Percentiles rank a stretch among this genome's conserved stretches.
Conservation (phyloP, 2,113 vertebrate genomes). For the Perca fluviatilis region DNA sequence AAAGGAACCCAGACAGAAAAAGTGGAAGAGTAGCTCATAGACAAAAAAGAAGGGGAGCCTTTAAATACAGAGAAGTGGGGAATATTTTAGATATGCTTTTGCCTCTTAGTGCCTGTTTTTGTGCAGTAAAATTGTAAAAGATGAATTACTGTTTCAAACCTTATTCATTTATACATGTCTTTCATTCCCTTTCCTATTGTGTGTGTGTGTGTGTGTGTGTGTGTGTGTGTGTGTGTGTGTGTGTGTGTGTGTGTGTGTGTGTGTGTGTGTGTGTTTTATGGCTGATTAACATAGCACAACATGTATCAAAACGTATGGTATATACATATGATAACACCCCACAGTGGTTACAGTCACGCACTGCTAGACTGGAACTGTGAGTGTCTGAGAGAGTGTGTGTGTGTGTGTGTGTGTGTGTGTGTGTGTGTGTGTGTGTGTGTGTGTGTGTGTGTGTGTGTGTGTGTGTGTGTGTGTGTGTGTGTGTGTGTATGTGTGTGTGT, state of each 20-base stretch:
- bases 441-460: conserved; percentile 12
- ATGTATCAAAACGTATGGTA: conserved; percentile 28
- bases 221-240: conserved; percentile 4
- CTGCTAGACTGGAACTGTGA: conserved; percentile 18
- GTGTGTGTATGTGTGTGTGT: conserved; percentile 17
- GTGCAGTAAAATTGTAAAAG: neutral
- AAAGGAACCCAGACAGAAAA: neutral
- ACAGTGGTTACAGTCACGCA: conserved; percentile 17
- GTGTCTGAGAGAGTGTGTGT: conserved; percentile 7
- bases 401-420: conserved; percentile 18
- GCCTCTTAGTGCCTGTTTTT: neutral
- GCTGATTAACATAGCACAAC: neutral
- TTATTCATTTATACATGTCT: neutral
- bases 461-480: conserved; percentile 7
- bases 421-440: conserved; percentile 3
- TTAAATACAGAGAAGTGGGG: too few relatives aligned
- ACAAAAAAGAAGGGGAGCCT: neutral
- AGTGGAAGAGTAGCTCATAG: neutral
- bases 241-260: conserved; percentile 7
- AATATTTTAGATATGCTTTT: neutral
- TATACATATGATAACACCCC: conserved; percentile 14
- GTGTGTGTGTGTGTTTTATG: neutral
- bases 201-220: neutral
- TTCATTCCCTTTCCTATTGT: too few relatives aligned
- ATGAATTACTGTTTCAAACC: neutral